These are phyloP conservation scores for Aeoliscus strigatus DNA, from an alignment of 2,797 vertebrate species.

Conservation along the genomic window DNA sequence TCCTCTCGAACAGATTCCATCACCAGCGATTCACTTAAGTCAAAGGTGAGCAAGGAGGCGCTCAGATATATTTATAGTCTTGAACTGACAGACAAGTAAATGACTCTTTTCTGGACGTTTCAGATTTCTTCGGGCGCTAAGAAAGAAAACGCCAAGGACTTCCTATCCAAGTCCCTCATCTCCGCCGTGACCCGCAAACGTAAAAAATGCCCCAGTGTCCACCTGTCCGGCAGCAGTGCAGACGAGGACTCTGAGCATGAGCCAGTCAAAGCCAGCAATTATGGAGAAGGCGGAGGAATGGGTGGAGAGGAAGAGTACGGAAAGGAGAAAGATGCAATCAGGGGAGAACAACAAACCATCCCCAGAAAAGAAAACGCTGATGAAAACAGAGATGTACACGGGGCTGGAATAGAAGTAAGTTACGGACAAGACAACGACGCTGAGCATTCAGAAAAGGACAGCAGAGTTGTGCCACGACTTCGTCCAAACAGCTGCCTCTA, in stretches of 20 bases:
- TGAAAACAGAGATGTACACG: slow-evolving; percentile 9
- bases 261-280: slow-evolving; percentile 66
- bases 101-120: background rate
- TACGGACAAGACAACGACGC: slow-evolving; percentile 6
- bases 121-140: slow-evolving; percentile 88
- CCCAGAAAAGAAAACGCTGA: slow-evolving; percentile 31
- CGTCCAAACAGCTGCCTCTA: slow-evolving; percentile 47
- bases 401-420: slow-evolving; percentile 3
- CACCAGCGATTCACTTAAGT: slow-evolving; percentile 91
- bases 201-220: slow-evolving; percentile 82
- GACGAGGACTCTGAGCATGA: slow-evolving; percentile 94
- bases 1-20: slow-evolving; percentile 82
- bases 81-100: too few species aligned
- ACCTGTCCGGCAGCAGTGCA: slow-evolving; percentile 87
- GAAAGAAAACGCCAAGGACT: slow-evolving; percentile 87
- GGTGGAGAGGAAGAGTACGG: slow-evolving; percentile 40
- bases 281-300: slow-evolving; percentile 49
- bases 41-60: slow-evolving; percentile 85
- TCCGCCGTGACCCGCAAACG: slow-evolving; percentile 91
- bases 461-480: slow-evolving; percentile 29
- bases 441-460: slow-evolving; percentile 9
- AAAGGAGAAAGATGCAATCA: slow-evolving; percentile 13
- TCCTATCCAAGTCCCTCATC: slow-evolving; percentile 93
- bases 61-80: too few species aligned
- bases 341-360: slow-evolving; percentile 1